Base-by-base conservation (phyloP, 2,888 invertebrate species). In the Rhogogaster chlorosoma region DNA sequence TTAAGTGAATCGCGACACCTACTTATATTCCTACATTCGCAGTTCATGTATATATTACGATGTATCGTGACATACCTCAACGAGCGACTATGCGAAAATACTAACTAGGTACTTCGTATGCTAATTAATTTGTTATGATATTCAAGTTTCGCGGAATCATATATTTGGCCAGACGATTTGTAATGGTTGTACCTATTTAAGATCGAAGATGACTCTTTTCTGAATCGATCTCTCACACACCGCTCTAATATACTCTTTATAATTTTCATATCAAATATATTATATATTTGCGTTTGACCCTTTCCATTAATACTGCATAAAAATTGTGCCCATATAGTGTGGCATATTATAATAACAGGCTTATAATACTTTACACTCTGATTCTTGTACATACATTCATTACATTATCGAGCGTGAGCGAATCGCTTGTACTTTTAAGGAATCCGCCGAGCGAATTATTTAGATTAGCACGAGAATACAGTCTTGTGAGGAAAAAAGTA, bases 341-440 rank as follows among this genome's bases (percentile, higher is more conserved):
- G 18, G 0, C 12, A 9, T 18, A n/a, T 77, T 29, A 49, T 45
- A 29, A 45, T 15, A 49, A 29, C 75, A 49, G 42, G 49, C 45
- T 77, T 77, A 75, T 26, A 75, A 29, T 18, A 49, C 18, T 18
- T 75, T 49, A 32, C 49, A 32, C 29, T 32, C 9, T 36, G 26
- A 57, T 38, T 80, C 29, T 77, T 77, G 26, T 77, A 29, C 42
- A 45, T 32, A 42, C 29, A 67, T 71, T 32, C 32, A n/a, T 42
- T 73, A 42, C 42, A 22, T 67, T 73, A 22, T 10, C 26, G 32
- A 36, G 61, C 78, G 26, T 36, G 26, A 80, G 22, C 61, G 61
- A 49, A 77, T 49, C 78, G 57, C 78, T 57, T 61, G 61, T 57
- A 80, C 36, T 80, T 80, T 38, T 61, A 61, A 61, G 78, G 61